These are phyloP conservation scores for Spermophilus dauricus DNA, from an alignment of 2,113 vertebrate genomes.

Conservation along the genomic window DNA sequence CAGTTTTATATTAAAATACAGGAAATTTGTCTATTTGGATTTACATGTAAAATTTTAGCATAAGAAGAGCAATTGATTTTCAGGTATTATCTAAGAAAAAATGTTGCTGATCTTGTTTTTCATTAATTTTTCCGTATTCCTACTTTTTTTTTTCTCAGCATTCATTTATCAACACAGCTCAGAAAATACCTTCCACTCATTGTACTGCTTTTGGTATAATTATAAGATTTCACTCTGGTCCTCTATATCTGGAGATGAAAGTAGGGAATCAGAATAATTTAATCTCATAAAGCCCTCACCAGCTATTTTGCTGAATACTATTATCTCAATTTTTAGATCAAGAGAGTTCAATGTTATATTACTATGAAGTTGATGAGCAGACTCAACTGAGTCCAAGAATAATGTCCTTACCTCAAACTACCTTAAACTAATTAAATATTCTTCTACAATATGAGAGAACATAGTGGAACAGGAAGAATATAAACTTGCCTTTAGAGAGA, in stretches of 20 bases:
- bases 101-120: background rate
- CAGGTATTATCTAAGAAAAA: background rate
- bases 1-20: background rate
- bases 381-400: background rate
- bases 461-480: background rate
- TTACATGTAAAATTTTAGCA: background rate
- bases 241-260: background rate
- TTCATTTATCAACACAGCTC: background rate
- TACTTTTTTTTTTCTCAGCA: background rate
- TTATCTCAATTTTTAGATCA: background rate
- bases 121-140: background rate
- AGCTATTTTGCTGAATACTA: background rate
- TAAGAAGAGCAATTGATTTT: background rate
- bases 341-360: background rate
- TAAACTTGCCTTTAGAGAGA: background rate
- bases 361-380: background rate
- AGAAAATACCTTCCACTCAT: background rate
- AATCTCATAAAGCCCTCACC: background rate
- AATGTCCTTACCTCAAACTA: background rate
- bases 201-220: background rate
- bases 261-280: background rate
- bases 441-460: background rate
- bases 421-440: background rate
- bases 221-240: background rate
- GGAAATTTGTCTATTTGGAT: background rate